These are phyloP conservation scores for Agapetus fuscipes DNA, from an alignment of 2,888 invertebrate species.

Conservation along the genomic window DNA sequence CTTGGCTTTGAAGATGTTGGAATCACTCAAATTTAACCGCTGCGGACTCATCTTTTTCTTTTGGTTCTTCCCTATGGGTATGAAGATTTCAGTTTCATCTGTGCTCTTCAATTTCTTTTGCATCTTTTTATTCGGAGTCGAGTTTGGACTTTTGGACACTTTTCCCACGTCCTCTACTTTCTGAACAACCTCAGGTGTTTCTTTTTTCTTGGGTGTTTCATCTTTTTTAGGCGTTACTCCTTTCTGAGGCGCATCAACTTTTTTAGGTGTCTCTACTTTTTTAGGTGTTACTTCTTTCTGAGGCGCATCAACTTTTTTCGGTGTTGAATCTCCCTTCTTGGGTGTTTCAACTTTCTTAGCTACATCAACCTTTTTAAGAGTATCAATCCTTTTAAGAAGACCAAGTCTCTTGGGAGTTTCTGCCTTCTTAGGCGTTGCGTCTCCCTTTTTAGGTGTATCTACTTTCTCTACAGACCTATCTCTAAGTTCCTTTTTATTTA, in stretches of 20 bases:
- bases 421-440: slow-evolving; percentile 12
- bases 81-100: slow-evolving; percentile 24
- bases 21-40: slow-evolving; percentile 13
- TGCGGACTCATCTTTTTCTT: background rate
- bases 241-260: background rate
- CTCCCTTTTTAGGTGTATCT: no score
- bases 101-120: background rate
- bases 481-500: no score
- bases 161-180: no score
- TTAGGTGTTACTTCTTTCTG: slow-evolving; percentile 28
- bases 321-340: slow-evolving; percentile 1
- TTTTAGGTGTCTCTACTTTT: background rate
- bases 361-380: no score
- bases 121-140: background rate
- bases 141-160: no score
- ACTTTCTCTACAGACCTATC: no score
- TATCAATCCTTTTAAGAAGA: no score
- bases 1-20: slow-evolving; percentile 7
- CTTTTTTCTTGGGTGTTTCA: slow-evolving; percentile 5
- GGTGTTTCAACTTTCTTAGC: slow-evolving; percentile 3
- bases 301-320: slow-evolving; percentile 24
- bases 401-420: slow-evolving; percentile 11
- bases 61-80: slow-evolving; percentile 1
- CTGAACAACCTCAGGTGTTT: no score
- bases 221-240: background rate